phyloP scores from a whole-genome alignment of 2,888 invertebrate species.

The Zygothrica quintamaculata region DNA sequence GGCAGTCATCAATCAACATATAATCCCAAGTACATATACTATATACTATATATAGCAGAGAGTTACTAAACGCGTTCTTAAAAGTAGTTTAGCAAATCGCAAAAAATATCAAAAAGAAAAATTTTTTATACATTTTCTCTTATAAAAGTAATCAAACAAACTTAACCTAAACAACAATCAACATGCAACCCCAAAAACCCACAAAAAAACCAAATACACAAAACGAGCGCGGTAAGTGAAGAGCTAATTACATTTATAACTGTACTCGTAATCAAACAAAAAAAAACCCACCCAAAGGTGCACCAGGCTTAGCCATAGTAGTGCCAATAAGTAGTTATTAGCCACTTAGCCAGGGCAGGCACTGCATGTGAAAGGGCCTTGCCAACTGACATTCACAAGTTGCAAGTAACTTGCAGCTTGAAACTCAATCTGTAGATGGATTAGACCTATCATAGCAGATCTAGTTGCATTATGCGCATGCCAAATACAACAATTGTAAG shows the following conservation, averaged over 20 bases:
- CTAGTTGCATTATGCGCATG: constrained; percentile 75
- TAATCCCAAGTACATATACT: background rate
- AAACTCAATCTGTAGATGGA: constrained; percentile 35
- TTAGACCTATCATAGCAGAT: constrained; percentile 53
- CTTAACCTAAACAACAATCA: constrained; percentile 60
- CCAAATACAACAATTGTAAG: constrained; percentile 36
- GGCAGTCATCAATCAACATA: constrained; percentile 1
- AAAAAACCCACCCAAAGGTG: constrained; percentile 11
- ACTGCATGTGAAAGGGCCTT: constrained; percentile 56
- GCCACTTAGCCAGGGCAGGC: constrained; percentile 37
- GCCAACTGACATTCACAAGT: background rate
- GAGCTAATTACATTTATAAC: constrained; percentile 59
- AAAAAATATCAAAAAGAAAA: too few species aligned
- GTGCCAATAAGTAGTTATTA: constrained; percentile 54
- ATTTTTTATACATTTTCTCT: constrained; percentile 39
- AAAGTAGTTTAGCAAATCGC: constrained; percentile 45
- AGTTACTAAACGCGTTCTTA: background rate
- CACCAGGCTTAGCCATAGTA: constrained; percentile 58
- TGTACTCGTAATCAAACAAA: constrained; percentile 24
- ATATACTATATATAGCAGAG: background rate
- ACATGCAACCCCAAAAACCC: constrained; percentile 62
- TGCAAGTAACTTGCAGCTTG: constrained; percentile 4
- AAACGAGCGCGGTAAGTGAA: constrained; percentile 72
- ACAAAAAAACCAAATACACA: too few species aligned
- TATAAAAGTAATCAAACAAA: constrained; percentile 39